Conservation (phyloP, 1,140 invertebrate species). For the Aleiodes sp. region DNA sequence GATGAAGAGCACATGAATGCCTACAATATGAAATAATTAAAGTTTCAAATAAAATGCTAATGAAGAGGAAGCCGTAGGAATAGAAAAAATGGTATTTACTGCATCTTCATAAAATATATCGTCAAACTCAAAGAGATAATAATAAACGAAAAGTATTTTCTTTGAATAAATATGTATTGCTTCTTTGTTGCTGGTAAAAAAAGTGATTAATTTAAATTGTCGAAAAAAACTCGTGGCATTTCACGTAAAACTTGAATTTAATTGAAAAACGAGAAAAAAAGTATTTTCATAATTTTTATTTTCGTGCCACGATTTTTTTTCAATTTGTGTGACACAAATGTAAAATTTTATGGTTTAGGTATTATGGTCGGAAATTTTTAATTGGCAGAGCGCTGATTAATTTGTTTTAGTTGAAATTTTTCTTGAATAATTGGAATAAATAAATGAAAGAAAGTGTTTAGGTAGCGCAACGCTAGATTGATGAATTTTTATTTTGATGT, state of each 20-base stretch:
- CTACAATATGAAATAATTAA: too few relatives aligned
- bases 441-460: slow-evolving; percentile 31
- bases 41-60: too few relatives aligned
- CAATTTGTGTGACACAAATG: background rate
- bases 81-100: background rate
- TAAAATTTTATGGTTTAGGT: slow-evolving; percentile 34
- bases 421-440: too few relatives aligned
- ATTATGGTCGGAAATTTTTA: slow-evolving; percentile 27
- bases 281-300: slow-evolving; percentile 14
- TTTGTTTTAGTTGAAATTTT: slow-evolving; percentile 30
- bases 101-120: background rate
- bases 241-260: slow-evolving; percentile 24
- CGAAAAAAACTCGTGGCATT: slow-evolving; percentile 24
- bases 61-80: too few relatives aligned
- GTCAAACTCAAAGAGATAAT: background rate
- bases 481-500: slow-evolving; percentile 23
- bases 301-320: slow-evolving; percentile 25
- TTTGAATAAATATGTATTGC: slow-evolving; percentile 45
- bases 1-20: background rate
- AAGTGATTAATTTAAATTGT: slow-evolving; percentile 17
- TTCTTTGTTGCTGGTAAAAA: slow-evolving; percentile 47
- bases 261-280: background rate
- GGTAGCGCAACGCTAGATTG: slow-evolving; percentile 23
- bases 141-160: background rate
- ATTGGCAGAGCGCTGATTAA: slow-evolving; percentile 33